Evolutionary conservation across 2,888 invertebrate genomes (phyloP), one percentile per base, ranked within the genome.

Genomic region (Apocheima hispidaria): DNA sequence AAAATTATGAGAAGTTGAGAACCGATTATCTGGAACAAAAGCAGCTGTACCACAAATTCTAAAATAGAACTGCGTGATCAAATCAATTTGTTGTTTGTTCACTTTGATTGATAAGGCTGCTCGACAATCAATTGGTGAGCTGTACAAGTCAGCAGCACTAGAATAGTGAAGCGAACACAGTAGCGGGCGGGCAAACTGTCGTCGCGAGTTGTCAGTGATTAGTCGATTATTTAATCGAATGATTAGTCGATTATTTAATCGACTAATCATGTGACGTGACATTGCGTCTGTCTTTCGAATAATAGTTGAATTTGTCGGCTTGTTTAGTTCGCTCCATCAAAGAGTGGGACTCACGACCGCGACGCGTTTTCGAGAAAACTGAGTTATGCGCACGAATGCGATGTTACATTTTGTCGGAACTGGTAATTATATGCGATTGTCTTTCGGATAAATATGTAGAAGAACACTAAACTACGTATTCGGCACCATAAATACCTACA

Each of bases 311-410:
- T 82, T 82, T 77, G 77, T 82, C 78, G 79, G 9, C 26, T 85
- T 44, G 44, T 88, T 87, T 83, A 77, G 71, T 89, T 83, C 87
- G 88, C 80, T 82, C 79, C 81, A 86, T 90, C 90, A 89, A 90
- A 90, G 76, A 76, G 78, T 75, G 79, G 77, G 75, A 77, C 83
- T 88, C 90, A 90, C 90, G 90, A 89, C 82, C 78, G 73, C 75
- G 82, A 81, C 72, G 68, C 75, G 78, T 85, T 90, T 90, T 90
- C 86, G 83, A 86, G 90, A 86, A 88, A 90, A 88, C 72, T 72
- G 74, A 57, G 75, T 80, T 83, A 83, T 81, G 85, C 77, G 84
- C 90, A 87, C 90, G 90, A 87, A 84, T 86, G 79, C 84, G 81
- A 65, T 70, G 68, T 70, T 65, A 35, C 55, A 40, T 52, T 49